A percentile compares a stretch with the other conserved stretches of the same genome.
phyloP scores from a whole-genome alignment of 2,797 vertebrate species.

The Ciconia nigra region DNA sequence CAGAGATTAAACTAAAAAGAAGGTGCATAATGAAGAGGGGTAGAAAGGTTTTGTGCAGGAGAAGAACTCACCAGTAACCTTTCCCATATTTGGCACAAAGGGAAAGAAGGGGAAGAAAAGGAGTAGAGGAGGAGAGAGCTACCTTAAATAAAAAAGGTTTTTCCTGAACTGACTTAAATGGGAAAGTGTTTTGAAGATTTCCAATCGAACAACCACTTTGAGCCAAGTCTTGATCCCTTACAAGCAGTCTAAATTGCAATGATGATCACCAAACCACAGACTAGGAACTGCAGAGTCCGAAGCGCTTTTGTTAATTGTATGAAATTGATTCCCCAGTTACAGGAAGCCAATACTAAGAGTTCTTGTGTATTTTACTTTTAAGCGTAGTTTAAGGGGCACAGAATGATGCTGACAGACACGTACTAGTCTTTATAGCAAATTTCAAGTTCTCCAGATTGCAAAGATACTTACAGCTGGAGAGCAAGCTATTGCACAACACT shows the following conservation, averaged over 20 bases:
- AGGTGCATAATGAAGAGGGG: background rate
- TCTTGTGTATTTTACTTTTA: background rate
- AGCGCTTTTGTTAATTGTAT: background rate
- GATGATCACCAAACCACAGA: background rate
- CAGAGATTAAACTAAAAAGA: background rate
- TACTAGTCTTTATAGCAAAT: background rate
- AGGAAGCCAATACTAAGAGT: background rate
- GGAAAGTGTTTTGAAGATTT: background rate
- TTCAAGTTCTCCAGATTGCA: background rate
- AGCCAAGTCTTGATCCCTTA: background rate
- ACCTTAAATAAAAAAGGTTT: background rate
- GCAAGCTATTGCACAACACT: background rate
- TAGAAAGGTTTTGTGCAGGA: background rate
- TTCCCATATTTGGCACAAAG: background rate
- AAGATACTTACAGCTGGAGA: background rate
- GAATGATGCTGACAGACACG: background rate
- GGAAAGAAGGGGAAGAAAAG: rapidly evolving
- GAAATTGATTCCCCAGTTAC: background rate
- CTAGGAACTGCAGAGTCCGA: background rate
- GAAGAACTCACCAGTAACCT: background rate
- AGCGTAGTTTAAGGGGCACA: background rate
- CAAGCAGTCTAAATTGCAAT: background rate
- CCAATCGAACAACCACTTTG: background rate
- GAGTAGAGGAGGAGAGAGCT: background rate
- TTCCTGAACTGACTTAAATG: background rate